A percentile compares a stretch with the other conserved stretches of the same genome.
These are phyloP conservation scores for Chionomys nivalis DNA, from an alignment of 2,113 vertebrate genomes.

Conservation along the genomic window DNA sequence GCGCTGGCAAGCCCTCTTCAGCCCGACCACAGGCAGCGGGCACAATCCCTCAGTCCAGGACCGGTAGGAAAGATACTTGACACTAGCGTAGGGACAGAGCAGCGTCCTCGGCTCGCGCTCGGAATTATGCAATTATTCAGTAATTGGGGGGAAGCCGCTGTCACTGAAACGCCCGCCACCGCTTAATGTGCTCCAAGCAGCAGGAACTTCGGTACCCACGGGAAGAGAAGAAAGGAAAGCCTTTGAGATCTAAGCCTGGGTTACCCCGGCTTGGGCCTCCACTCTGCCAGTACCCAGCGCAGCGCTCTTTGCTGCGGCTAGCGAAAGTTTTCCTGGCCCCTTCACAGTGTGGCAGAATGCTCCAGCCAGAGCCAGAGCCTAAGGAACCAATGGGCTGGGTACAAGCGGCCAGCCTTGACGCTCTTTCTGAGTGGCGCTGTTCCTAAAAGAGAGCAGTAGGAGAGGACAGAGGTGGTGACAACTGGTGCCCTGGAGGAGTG, in stretches of 20 bases:
- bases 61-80: neutral
- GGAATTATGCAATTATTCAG: conserved; percentile 31
- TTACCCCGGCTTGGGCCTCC: neutral
- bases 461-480: neutral
- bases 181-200: conserved; percentile 75
- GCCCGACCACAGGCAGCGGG: neutral
- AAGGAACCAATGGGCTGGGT: too few relatives aligned
- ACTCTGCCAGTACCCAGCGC: neutral
- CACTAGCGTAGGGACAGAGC: neutral
- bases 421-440: neutral
- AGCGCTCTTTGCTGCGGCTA: neutral
- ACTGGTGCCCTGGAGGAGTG: neutral
- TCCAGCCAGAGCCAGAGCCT: neutral
- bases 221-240: neutral
- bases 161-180: neutral
- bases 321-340: neutral
- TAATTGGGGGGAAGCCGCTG: neutral
- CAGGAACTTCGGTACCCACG: neutral
- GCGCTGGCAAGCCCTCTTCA: neutral
- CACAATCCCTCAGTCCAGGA: neutral
- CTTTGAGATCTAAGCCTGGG: neutral
- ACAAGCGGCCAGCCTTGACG: neutral
- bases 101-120: neutral
- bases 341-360: neutral
- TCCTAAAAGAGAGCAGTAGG: neutral